Base-by-base conservation (phyloP, 2,888 invertebrate species). In the Urechis unicinctus region DNA sequence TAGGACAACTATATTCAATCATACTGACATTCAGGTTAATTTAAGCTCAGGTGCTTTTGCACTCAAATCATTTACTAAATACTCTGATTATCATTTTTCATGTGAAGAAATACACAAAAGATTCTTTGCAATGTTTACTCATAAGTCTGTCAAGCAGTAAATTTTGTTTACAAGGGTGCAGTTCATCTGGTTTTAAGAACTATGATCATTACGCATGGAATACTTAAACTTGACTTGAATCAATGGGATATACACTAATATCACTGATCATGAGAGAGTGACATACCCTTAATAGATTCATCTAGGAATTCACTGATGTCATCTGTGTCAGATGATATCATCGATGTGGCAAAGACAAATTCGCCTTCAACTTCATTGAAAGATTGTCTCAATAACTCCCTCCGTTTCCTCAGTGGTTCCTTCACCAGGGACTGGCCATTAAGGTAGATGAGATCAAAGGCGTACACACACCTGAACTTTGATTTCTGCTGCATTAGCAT, bases 251-350 rank as follows among this genome's bases (percentile, higher is more conserved):
- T n/a, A n/a, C n/a, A n/a, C n/a, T n/a, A n/a, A n/a, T n/a, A n/a
- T n/a, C n/a, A n/a, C n/a, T n/a, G n/a, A n/a, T n/a, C n/a, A n/a
- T n/a, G n/a, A n/a, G n/a, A n/a, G 26, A 31, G n/a, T n/a, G 26
- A 24, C 50, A 54, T 68, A 85, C 88, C 88, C 83, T 90, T 91
- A 53, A 98, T 86, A 3, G 96, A 88, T 72, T 92, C 92, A 54
- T 97, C 95, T 53, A 98, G 81, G 79, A 96, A 95, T 66, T 86
- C 87, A 78, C 91, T 89, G 54, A 98, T 91, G 74, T 93, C 91
- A 71, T 98, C 97, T 74, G 89, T 86, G 55, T 85, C 86, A 51
- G 81, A 83, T 4, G 93, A 91, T 77, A 95, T 93, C 57, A 87
- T 79, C 44, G 84, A 83, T 4, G 85, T 88, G 0, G 96, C 97